A percentile compares a stretch with the other conserved stretches of the same genome.
These are phyloP conservation scores for Suncus etruscus DNA, from an alignment of 2,113 vertebrate genomes.

Conservation along the genomic window DNA sequence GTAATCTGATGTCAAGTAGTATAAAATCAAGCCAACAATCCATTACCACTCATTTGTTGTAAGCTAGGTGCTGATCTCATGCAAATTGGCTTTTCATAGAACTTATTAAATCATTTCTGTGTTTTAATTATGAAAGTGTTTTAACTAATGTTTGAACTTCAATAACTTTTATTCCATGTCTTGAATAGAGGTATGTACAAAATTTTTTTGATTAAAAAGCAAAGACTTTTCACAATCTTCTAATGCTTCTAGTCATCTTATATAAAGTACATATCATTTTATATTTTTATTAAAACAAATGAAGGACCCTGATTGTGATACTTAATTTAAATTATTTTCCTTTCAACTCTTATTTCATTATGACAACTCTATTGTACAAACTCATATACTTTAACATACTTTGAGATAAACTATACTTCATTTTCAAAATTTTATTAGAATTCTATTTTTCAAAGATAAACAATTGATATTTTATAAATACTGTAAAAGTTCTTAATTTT, in stretches of 20 bases:
- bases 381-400: conserved; percentile 17
- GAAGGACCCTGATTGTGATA: neutral
- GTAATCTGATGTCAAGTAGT: conserved; percentile 92
- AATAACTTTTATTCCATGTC: conserved; percentile 82
- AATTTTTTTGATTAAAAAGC: conserved; percentile 82
- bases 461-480: neutral
- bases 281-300: conserved; percentile 60
- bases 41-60: conserved; percentile 93
- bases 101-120: conserved; percentile 89
- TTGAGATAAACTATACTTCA: neutral
- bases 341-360: neutral
- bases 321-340: neutral
- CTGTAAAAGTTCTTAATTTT: conserved; percentile 18
- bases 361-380: neutral
- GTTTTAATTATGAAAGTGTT: conserved; percentile 85
- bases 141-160: conserved; percentile 83
- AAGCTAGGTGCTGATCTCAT: conserved; percentile 92
- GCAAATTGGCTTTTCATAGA: conserved; percentile 92
- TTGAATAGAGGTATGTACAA: conserved; percentile 76
- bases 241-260: conserved; percentile 67
- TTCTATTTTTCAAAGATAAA: conserved; percentile 54
- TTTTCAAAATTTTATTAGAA: conserved; percentile 46
- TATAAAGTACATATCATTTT: conserved; percentile 57
- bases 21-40: conserved; percentile 96
- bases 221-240: conserved; percentile 69